Evolutionary conservation across 2,113 vertebrate genomes (phyloP).

Genomic region (Acrocephalus kingi): DNA sequence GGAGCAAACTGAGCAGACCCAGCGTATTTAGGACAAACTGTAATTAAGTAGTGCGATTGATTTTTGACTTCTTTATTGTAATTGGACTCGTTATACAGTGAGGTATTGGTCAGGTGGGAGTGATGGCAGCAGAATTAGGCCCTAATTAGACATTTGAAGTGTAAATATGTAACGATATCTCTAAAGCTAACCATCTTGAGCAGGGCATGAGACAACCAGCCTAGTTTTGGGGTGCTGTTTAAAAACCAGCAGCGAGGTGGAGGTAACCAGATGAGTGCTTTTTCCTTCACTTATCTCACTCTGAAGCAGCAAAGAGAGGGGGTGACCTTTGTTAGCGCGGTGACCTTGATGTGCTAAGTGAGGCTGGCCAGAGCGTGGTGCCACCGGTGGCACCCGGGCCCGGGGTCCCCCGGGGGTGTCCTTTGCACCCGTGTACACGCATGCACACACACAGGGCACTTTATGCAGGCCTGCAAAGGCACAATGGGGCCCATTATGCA

Average conservation of each 20-base stretch:
- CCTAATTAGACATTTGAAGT: slow-evolving; percentile 39
- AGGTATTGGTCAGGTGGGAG: slow-evolving; percentile 51
- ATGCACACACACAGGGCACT: neutral
- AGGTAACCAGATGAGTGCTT: neutral
- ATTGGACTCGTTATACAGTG: slow-evolving; percentile 10
- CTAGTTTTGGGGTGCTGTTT: neutral
- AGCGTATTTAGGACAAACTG: neutral
- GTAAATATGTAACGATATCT: neutral
- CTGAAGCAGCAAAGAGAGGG: neutral
- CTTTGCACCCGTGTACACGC: neutral
- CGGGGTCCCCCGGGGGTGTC: neutral
- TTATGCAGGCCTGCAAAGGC: neutral
- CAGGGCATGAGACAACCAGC: neutral
- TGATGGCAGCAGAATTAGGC: slow-evolving; percentile 39
- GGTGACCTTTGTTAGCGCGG: neutral
- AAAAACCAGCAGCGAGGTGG: neutral
- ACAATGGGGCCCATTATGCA: slow-evolving; percentile 31
- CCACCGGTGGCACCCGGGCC: neutral
- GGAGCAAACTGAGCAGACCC: neutral
- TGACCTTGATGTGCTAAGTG: neutral
- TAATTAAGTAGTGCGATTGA: neutral
- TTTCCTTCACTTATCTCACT: neutral
- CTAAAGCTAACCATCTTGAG: neutral
- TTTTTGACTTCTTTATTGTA: slow-evolving; percentile 51
- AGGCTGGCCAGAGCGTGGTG: neutral